These are phyloP conservation scores for Thymallus thymallus DNA, from an alignment of 2,113 vertebrate species.

Conservation along the genomic window DNA sequence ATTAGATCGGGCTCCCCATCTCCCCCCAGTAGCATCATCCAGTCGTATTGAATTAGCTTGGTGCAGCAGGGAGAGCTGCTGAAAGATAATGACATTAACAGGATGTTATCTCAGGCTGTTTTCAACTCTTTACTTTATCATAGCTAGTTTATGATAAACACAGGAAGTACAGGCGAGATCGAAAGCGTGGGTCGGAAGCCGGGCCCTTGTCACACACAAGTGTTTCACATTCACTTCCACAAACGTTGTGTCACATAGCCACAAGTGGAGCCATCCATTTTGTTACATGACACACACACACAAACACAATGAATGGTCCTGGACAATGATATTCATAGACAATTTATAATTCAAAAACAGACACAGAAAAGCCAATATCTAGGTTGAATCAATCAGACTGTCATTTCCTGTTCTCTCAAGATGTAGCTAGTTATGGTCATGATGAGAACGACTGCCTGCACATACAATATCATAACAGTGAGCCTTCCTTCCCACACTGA, in stretches of 20 bases:
- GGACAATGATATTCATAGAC: constrained; percentile 11
- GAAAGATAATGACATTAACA: constrained; percentile 64
- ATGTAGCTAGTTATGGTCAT: constrained; percentile 11
- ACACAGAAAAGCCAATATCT: constrained; percentile 53
- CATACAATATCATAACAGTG: not conserved
- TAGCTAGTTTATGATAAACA: constrained; percentile 60
- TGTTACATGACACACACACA: constrained; percentile 25
- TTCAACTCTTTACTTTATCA: constrained; percentile 54
- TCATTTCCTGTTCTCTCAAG: constrained; percentile 45
- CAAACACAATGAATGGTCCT: constrained; percentile 10
- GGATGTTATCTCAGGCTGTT: constrained; percentile 58
- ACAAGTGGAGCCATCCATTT: constrained; percentile 37
- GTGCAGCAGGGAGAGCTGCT: constrained; percentile 53
- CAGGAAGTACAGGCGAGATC: constrained; percentile 54
- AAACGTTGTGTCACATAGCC: constrained; percentile 17
- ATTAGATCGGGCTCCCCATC: constrained; percentile 60
- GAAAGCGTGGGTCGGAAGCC: constrained; percentile 25
- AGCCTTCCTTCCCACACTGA: not conserved
- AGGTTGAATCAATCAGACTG: constrained; percentile 41
- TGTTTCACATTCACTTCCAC: constrained; percentile 50
- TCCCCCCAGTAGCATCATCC: constrained; percentile 44
- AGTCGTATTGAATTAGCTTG: constrained; percentile 64
- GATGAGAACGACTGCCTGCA: constrained; percentile 37
- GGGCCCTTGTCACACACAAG: constrained; percentile 23
- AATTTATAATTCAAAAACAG: constrained; percentile 33